Conservation (phyloP, 2,113 vertebrate species). For the Forbesichthys agassizii region DNA sequence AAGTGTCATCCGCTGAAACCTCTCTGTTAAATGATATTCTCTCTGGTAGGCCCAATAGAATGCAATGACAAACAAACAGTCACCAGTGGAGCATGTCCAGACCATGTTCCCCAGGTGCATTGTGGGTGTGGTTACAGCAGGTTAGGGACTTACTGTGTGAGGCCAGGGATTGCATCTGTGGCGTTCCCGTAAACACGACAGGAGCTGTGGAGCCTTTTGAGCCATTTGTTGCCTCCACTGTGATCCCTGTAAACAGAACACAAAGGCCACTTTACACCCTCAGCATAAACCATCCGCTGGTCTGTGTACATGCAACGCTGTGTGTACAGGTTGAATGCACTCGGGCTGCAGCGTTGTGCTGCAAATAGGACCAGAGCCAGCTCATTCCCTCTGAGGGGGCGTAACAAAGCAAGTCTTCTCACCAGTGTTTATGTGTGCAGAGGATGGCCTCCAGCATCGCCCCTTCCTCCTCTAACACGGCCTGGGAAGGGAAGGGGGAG, state of each 20-base stretch:
- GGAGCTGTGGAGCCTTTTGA: constrained; percentile 79
- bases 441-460: constrained; percentile 90
- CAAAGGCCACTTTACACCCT: background rate
- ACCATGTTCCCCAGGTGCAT: no score
- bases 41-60: no score
- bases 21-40: no score
- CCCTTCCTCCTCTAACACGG: constrained; percentile 85
- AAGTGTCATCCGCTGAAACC: no score
- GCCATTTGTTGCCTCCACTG: constrained; percentile 87
- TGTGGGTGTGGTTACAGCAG: no score
- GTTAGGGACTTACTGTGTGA: constrained; percentile 86
- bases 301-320: background rate
- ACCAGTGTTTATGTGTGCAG: constrained; percentile 99
- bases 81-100: no score
- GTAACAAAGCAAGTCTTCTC: constrained; percentile 53
- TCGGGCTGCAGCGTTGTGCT: no score
- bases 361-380: no score
- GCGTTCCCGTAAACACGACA: constrained; percentile 90
- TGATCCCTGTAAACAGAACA: constrained; percentile 84
- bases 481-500: constrained; percentile 64
- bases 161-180: constrained; percentile 88
- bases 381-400: background rate
- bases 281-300: no score
- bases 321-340: background rate
- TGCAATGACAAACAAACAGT: no score